Percentiles rank a stretch among this genome's conserved stretches.
Evolutionary conservation across 2,888 invertebrate species (phyloP).

Genomic region (Leptinotarsa haldemani): DNA sequence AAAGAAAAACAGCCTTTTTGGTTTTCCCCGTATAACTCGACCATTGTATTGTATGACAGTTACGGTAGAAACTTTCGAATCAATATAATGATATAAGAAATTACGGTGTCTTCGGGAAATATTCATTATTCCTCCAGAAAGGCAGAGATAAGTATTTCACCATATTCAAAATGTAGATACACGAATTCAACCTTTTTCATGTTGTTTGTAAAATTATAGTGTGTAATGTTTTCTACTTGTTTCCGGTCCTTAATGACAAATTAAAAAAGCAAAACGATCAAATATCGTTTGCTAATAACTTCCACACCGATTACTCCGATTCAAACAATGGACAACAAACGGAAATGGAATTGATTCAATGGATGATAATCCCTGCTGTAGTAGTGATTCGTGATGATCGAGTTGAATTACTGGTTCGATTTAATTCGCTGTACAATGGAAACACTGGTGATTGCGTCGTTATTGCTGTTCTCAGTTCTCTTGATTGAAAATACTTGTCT

Average conservation of each 20-base stretch:
- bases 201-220: too few relatives aligned
- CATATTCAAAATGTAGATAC: too few relatives aligned
- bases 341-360: slow-evolving; percentile 2
- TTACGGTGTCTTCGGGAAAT: too few relatives aligned
- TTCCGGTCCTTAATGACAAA: background rate
- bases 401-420: background rate
- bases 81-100: background rate
- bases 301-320: background rate
- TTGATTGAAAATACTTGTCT: background rate
- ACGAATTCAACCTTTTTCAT: too few relatives aligned
- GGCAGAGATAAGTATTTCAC: background rate
- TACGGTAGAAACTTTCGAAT: too few relatives aligned
- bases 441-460: background rate
- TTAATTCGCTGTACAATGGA: background rate
- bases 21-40: too few relatives aligned
- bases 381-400: background rate
- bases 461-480: background rate
- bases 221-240: too few relatives aligned
- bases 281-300: background rate
- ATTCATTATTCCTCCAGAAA: too few relatives aligned
- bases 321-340: slow-evolving; percentile 1
- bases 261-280: background rate
- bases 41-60: too few relatives aligned
- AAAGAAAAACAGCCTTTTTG: too few relatives aligned
- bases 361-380: background rate